These are phyloP conservation scores for Elaeidobius kamerunicus DNA, from an alignment of 2,888 invertebrate species.

Conservation along the genomic window DNA sequence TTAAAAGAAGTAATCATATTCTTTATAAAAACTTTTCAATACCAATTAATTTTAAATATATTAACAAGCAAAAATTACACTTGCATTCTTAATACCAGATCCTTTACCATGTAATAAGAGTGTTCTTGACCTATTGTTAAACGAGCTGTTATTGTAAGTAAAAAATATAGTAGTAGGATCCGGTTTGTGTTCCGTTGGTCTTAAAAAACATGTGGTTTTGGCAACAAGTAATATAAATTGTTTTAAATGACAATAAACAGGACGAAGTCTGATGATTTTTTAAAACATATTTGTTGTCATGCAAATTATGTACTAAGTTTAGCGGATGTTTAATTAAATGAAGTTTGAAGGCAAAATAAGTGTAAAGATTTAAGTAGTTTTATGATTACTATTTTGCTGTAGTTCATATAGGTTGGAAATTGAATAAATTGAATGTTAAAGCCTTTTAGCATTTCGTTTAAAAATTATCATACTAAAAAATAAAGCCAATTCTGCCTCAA, in stretches of 20 bases:
- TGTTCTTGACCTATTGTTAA: constrained; percentile 13
- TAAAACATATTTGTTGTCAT: constrained; percentile 9
- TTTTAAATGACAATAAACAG: constrained; percentile 22
- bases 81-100: too few species aligned
- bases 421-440: too few species aligned
- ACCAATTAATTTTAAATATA: too few species aligned
- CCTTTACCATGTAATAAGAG: background rate
- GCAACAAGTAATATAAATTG: constrained; percentile 15
- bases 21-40: too few species aligned
- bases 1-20: too few species aligned
- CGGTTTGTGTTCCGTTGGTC: constrained; percentile 21
- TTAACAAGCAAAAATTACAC: too few species aligned
- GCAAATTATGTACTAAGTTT: constrained; percentile 6
- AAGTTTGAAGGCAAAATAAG: too few species aligned
- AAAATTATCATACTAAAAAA: background rate
- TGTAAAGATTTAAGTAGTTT: too few species aligned
- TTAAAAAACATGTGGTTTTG: constrained; percentile 9
- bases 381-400: too few species aligned
- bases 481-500: too few species aligned
- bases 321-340: constrained; percentile 10
- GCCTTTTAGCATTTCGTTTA: background rate
- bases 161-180: constrained; percentile 19
- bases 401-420: too few species aligned
- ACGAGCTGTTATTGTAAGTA: background rate
- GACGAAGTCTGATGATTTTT: constrained; percentile 15